Conservation (phyloP, 2,113 vertebrate genomes). For the Hypomesus transpacificus region DNA sequence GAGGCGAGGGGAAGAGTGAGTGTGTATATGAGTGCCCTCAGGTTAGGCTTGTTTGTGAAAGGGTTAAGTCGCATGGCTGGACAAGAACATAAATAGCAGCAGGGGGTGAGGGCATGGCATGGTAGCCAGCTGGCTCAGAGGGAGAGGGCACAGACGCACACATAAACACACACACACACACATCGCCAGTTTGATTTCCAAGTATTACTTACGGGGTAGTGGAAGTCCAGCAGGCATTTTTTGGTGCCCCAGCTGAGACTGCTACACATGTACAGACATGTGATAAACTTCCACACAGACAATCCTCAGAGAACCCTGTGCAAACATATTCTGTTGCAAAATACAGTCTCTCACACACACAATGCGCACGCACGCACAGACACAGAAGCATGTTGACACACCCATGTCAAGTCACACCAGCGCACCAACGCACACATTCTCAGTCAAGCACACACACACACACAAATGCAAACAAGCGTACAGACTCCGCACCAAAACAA, state of each 20-base stretch:
- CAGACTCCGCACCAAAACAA: conserved; percentile 6
- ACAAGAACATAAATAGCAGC: conserved; percentile 54
- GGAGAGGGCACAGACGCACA: conserved; percentile 5
- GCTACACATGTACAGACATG: conserved; percentile 42
- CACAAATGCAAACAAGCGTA: conserved; percentile 6
- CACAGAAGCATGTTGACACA: conserved; percentile 2
- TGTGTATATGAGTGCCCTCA: conserved; percentile 32
- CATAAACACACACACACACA: conserved; percentile 15
- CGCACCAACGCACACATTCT: conserved; percentile 23
- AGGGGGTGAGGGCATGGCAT: conserved; percentile 23
- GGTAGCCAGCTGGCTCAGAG: conserved; percentile 38
- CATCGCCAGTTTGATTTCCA: conserved; percentile 29
- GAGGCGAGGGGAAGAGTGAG: conserved; percentile 34
- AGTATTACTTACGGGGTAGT: conserved; percentile 45
- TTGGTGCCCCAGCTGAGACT: conserved; percentile 21
- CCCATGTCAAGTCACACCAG: conserved; percentile 5
- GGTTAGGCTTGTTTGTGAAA: conserved; percentile 49
- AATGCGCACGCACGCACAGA: background rate
- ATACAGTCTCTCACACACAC: conserved; percentile 6
- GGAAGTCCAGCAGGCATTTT: conserved; percentile 49
- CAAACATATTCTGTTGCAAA: conserved; percentile 7
- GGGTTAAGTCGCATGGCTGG: conserved; percentile 58
- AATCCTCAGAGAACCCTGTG: conserved; percentile 3
- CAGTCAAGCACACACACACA: conserved; percentile 2
- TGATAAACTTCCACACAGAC: conserved; percentile 34